phyloP scores from a whole-genome alignment of 2,888 invertebrate species.

The Lasioglossum figueresi region DNA sequence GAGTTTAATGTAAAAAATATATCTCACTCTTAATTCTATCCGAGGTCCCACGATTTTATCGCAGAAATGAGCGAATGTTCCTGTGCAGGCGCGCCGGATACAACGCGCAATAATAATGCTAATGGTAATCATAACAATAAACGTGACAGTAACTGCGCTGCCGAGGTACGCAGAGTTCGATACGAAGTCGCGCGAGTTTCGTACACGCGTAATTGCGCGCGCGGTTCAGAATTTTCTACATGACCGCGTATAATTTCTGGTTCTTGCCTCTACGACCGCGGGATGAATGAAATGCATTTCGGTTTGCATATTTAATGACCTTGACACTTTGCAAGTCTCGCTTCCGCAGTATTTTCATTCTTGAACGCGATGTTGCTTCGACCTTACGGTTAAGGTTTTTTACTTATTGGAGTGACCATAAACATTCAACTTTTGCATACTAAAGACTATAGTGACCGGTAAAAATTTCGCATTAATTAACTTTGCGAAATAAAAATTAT shows the following conservation, averaged over 20 bases:
- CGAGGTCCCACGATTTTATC: background rate
- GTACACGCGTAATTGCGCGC: background rate
- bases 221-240: background rate
- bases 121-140: conserved; percentile 38
- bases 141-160: conserved; percentile 24
- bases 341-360: background rate
- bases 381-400: background rate
- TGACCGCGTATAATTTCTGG: background rate
- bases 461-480: background rate
- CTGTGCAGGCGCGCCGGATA: background rate
- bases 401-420: background rate
- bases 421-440: background rate
- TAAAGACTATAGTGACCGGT: background rate
- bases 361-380: background rate
- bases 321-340: background rate
- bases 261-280: background rate
- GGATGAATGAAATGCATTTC: background rate
- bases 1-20: background rate
- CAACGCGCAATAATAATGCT: conserved; percentile 14
- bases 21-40: background rate
- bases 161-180: conserved; percentile 13
- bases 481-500: background rate
- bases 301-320: conserved; percentile 1
- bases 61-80: background rate
- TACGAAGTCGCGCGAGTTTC: background rate